These are phyloP conservation scores for Leptobrachium leishanense DNA, from an alignment of 2,113 vertebrate species.

Conservation along the genomic window DNA sequence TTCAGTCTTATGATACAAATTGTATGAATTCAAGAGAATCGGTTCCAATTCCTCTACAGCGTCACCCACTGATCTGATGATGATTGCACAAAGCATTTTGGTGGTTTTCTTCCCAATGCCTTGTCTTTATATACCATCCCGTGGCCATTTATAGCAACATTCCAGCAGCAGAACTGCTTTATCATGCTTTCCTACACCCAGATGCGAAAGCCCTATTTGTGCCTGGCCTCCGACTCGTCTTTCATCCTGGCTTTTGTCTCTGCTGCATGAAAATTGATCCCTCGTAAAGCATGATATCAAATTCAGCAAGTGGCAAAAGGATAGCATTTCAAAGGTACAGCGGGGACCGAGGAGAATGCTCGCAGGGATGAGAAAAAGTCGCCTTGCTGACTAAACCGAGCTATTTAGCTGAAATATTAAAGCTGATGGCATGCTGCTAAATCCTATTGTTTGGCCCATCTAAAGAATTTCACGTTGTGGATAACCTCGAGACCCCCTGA, in stretches of 20 bases:
- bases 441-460: conserved; percentile 63
- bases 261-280: conserved; percentile 66
- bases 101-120: neutral
- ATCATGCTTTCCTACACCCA: conserved; percentile 42
- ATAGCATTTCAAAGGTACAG: conserved; percentile 66
- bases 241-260: conserved; percentile 63
- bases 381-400: conserved; percentile 53
- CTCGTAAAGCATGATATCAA: conserved; percentile 63
- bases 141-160: conserved; percentile 15
- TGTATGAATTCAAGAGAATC: neutral
- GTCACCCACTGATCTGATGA: neutral
- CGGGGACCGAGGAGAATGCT: conserved; percentile 46
- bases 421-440: conserved; percentile 65
- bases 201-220: conserved; percentile 45
- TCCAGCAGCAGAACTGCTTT: conserved; percentile 42
- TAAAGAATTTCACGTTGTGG: conserved; percentile 76
- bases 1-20: no score
- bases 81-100: neutral
- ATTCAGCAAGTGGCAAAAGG: conserved; percentile 64
- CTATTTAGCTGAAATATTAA: conserved; percentile 65
- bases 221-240: conserved; percentile 50
- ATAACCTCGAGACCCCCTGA: conserved; percentile 77
- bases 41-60: neutral
- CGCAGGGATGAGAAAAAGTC: conserved; percentile 45
- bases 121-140: conserved; percentile 10